Percentiles rank a stretch among this genome's conserved stretches.
Evolutionary conservation across 1,140 invertebrate species (phyloP).

Genomic region (Andricus grossulariae): DNA sequence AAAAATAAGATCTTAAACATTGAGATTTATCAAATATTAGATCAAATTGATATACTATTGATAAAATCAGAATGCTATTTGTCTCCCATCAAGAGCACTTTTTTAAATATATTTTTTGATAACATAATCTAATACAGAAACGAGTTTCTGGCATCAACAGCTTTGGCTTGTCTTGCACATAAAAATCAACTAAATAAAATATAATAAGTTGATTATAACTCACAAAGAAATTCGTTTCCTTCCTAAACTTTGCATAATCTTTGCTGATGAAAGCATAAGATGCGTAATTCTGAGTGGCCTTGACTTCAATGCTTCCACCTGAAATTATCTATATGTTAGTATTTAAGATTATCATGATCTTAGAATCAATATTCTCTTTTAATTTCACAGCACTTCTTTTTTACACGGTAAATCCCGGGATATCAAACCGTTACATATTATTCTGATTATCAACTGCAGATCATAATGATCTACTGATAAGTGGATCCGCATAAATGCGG

Average conservation of each 20-base stretch:
- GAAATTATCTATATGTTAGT: constrained; percentile 38
- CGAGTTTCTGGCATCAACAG: background rate
- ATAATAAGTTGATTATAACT: constrained; percentile 43
- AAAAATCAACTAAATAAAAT: background rate
- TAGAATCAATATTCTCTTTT: background rate
- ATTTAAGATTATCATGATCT: background rate
- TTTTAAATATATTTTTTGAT: too few relatives aligned
- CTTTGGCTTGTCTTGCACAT: background rate
- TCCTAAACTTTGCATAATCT: constrained; percentile 77
- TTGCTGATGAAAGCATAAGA: constrained; percentile 77
- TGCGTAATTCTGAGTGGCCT: constrained; percentile 76
- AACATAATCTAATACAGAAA: constrained; percentile 29
- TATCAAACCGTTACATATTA: too few relatives aligned
- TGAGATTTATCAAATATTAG: too few relatives aligned
- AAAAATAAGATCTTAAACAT: too few relatives aligned
- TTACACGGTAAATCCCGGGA: too few relatives aligned
- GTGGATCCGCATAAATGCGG: too few relatives aligned
- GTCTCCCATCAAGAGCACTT: too few relatives aligned
- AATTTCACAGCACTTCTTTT: background rate
- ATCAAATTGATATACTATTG: too few relatives aligned
- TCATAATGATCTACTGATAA: too few relatives aligned
- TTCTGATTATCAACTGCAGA: too few relatives aligned
- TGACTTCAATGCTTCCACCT: constrained; percentile 77
- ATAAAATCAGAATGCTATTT: constrained; percentile 16
- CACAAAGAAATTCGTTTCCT: constrained; percentile 73